Base-by-base conservation (phyloP, 2,113 vertebrate genomes). In the Cinclus mexicanus region DNA sequence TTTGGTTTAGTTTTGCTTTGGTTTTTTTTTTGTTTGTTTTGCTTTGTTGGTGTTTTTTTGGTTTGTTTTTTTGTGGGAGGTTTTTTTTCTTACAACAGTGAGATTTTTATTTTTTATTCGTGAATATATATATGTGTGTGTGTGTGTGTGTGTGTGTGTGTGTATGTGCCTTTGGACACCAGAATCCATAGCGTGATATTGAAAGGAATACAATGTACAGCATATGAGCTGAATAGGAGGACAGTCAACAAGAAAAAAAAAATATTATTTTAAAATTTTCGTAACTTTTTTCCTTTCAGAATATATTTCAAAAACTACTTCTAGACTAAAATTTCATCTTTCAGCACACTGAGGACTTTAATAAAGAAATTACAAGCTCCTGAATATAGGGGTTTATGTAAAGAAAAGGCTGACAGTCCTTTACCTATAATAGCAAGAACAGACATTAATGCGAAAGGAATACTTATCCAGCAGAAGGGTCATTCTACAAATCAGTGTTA, bases 401-500 rank as follows among this genome's bases (percentile, higher is more conserved):
- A 95, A 28, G 22, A 87, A 97, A 97, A 94, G 74, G 14, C 41
- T 95, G 72, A 95, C 77, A 91, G 41, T 31, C 29, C 56, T 83
- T 96, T 96, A 96, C 90, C 68, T 93, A 42, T 57, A 95, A 89
- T 46, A 89, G 39, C 14, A 91, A 86, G 57, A 93, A 83, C 56
- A 94, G 90, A 95, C 44, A 96, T 25, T 80, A 95, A 79, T 59
- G 81, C 87, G 95, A 96, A 97, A 96, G 6, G 31, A 94, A 74
- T 39, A 52, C 13, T 90, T 93, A 71, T 84, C 42, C 35, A 93
- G 79, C 74, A 95, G 91, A 97, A 97, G 70, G 23, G 68, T 94
- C 70, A 96, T 89, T 95, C 87, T 82, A 78, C 92, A 96, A 97
- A 89, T 94, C 78, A 95, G 79, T 95, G 57, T 92, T 97, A 96